These are phyloP conservation scores for Coregonus suidteri DNA, from an alignment of 2,797 vertebrate genomes.

Conservation along the genomic window DNA sequence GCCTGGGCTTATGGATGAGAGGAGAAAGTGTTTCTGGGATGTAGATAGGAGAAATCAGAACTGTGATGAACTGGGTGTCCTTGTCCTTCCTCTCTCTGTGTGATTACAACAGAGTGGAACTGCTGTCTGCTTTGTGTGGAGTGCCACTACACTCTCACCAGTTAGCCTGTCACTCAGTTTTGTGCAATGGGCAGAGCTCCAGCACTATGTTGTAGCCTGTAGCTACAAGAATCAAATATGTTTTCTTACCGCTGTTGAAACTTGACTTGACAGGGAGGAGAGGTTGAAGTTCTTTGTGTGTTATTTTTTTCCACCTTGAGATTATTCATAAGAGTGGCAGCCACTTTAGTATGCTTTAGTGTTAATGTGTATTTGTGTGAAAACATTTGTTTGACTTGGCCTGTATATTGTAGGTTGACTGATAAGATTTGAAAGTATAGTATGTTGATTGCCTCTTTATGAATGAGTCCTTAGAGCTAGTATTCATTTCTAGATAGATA, in stretches of 20 bases:
- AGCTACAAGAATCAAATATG: conserved; percentile 49
- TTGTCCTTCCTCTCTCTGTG: not conserved
- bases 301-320: conserved; percentile 27
- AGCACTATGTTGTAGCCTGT: conserved; percentile 46
- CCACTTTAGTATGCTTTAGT: not conserved
- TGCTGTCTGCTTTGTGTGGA: not conserved
- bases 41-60: not conserved
- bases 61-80: not conserved
- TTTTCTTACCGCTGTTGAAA: conserved; percentile 35
- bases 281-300: conserved; percentile 26
- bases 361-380: not conserved
- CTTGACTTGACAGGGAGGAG: conserved; percentile 31
- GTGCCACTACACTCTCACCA: not conserved
- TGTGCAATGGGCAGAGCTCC: conserved; percentile 34
- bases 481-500: conserved; percentile 31
- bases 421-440: not conserved
- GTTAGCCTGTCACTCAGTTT: conserved; percentile 15
- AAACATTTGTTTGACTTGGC: not conserved
- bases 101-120: not conserved
- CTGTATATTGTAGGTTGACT: conserved; percentile 16
- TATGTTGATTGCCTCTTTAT: not conserved
- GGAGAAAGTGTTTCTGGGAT: conserved; percentile 14
- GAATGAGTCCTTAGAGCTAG: not conserved
- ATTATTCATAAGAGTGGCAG: conserved; percentile 20
- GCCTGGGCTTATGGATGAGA: not conserved